phyloP scores from a whole-genome alignment of 2,113 vertebrate species.

The Oryzias woworae region DNA sequence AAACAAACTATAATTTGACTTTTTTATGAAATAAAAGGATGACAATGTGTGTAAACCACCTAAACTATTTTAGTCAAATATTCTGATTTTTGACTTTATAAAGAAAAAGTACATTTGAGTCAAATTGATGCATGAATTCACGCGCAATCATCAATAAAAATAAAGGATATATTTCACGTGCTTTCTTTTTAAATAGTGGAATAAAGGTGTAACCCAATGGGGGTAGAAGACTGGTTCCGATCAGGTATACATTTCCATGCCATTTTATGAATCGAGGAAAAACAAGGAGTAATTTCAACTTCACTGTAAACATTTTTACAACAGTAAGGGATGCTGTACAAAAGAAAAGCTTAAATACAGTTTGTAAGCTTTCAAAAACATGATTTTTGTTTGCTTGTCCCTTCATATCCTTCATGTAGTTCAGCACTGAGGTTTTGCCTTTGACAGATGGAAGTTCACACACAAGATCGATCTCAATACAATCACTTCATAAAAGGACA shows the following conservation, averaged over 20 bases:
- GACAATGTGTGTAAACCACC: conserved; percentile 7
- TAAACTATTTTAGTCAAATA: too few species aligned
- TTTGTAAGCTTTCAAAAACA: conserved; percentile 52
- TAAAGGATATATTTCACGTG: conserved; percentile 41
- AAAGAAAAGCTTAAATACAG: conserved; percentile 61
- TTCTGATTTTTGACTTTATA: too few species aligned
- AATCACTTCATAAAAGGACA: conserved; percentile 71
- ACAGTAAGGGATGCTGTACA: conserved; percentile 53
- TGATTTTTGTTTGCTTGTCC: conserved; percentile 27
- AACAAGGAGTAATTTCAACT: conserved; percentile 48
- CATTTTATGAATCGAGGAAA: conserved; percentile 41
- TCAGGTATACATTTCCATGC: conserved; percentile 72
- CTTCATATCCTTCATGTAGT: conserved; percentile 24
- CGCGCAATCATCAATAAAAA: conserved; percentile 20
- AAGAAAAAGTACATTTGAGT: too few species aligned
- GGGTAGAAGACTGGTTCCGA: conserved; percentile 62
- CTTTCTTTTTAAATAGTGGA: conserved; percentile 30
- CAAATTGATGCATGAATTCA: conserved; percentile 24
- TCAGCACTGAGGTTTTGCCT: conserved; percentile 62
- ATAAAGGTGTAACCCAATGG: conserved; percentile 50
- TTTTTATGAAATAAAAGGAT: conserved; percentile 8
- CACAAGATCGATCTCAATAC: conserved; percentile 66
- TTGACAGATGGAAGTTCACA: conserved; percentile 67
- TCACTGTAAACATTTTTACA: conserved; percentile 60
- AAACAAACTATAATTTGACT: conserved; percentile 8